Evolutionary conservation across 2,888 invertebrate species (phyloP).

Genomic region (Leucoptera coffeella): DNA sequence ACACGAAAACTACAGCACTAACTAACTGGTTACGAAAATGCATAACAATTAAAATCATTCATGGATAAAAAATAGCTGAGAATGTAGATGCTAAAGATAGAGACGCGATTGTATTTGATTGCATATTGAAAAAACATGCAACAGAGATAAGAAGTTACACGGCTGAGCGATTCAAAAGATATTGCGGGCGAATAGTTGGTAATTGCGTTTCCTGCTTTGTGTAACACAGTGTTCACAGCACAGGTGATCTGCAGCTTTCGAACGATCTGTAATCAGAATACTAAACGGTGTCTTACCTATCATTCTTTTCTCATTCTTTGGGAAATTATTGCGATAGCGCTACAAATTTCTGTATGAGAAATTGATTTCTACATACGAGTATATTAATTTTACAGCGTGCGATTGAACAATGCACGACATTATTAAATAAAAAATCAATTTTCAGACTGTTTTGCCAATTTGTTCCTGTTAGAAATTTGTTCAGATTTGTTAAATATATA

Average conservation of each 20-base stretch:
- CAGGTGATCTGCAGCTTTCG: too few species aligned
- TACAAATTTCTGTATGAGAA: too few species aligned
- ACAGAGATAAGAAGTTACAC: constrained; percentile 47
- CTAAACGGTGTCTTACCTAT: constrained; percentile 14
- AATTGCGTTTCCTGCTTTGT: constrained; percentile 48
- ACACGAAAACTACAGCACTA: constrained; percentile 30
- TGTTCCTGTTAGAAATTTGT: too few species aligned
- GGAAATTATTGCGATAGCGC: too few species aligned
- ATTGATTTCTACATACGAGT: too few species aligned
- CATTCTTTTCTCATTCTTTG: not conserved
- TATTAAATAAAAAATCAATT: too few species aligned
- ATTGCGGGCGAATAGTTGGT: constrained; percentile 28
- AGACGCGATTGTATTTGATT: constrained; percentile 41
- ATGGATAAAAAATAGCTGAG: constrained; percentile 43
- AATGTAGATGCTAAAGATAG: constrained; percentile 45
- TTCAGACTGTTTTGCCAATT: too few species aligned
- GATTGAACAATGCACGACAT: too few species aligned
- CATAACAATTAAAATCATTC: constrained; percentile 39
- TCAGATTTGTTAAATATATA: too few species aligned
- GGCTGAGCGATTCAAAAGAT: constrained; percentile 37
- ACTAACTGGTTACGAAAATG: constrained; percentile 35
- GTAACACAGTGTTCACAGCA: too few species aligned
- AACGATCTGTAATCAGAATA: too few species aligned
- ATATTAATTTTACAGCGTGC: too few species aligned
- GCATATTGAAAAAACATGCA: constrained; percentile 54